Evolutionary conservation across 1,140 invertebrate species (phyloP), one percentile per base, ranked within the genome.

Genomic region (Ridgeia piscesae): DNA sequence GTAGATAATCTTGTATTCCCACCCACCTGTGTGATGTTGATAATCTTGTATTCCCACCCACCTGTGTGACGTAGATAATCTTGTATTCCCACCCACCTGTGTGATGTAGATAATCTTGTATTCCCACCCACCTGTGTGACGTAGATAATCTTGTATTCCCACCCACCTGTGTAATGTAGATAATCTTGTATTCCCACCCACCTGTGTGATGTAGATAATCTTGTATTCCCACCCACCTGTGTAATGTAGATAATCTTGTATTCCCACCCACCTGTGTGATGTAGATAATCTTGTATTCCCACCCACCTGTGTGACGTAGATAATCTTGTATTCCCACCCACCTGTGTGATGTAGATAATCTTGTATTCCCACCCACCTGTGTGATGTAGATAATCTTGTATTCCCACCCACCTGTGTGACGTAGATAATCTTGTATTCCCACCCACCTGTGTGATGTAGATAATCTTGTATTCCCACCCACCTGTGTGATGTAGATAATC

Each of bases 31-130:
- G 58, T 77, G 58, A 77, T 77, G 93, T 95, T 96, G 91, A 96
- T 94, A 35, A 96, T 95, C 91, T 96, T 96, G 92, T 96, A n/a
- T n/a, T n/a, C n/a, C n/a, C n/a, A n/a, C n/a, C n/a, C n/a, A n/a
- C n/a, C n/a, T n/a, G n/a, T n/a, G n/a, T n/a, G n/a, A n/a, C n/a
- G n/a, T n/a, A n/a, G n/a, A n/a, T n/a, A n/a, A n/a, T n/a, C 58
- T 21, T 77, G 58, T 77, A 4, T 77, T 77, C 58, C 58, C 14
- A 14, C 58, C 58, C 27, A 77, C 58, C 58, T 77, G 58, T 8
- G 58, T 77, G 58, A 77, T 77, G 93, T 95, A 96, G 91, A 96
- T 94, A 35, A 96, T 95, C 91, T 96, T 96, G 92, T 96, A n/a
- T n/a, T n/a, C n/a, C n/a, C n/a, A n/a, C n/a, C n/a, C n/a, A n/a